phyloP scores from a whole-genome alignment of 92 coral and sea anemone species.

The Diadumene lineata region DNA sequence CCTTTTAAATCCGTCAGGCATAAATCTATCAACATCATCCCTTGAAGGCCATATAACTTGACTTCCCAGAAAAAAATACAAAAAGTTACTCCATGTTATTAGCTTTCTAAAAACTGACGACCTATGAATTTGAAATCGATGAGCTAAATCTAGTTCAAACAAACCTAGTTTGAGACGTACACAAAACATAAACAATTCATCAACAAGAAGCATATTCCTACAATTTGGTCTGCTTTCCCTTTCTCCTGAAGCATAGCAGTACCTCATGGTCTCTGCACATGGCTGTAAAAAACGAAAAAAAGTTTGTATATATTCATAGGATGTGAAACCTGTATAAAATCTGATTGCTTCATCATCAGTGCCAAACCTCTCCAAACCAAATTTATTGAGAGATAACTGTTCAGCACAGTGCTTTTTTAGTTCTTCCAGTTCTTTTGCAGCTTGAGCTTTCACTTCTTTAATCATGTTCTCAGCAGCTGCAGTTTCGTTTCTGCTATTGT shows the following conservation, averaged over 20 bases:
- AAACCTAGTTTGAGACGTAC: constrained; percentile 41
- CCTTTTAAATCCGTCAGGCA: constrained; percentile 41
- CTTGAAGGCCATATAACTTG: constrained; percentile 51
- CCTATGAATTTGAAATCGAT: constrained; percentile 50
- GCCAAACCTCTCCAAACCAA: constrained; percentile 48
- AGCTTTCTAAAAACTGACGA: constrained; percentile 58
- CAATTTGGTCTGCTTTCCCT: constrained; percentile 36
- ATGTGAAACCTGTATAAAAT: constrained; percentile 42
- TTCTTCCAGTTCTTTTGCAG: constrained; percentile 12
- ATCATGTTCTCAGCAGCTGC: constrained; percentile 22
- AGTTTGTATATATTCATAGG: constrained; percentile 27
- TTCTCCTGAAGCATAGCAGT: constrained; percentile 40
- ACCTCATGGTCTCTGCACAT: constrained; percentile 35
- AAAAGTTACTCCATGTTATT: constrained; percentile 40
- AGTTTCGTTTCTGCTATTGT: constrained; percentile 22
- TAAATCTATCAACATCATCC: constrained; percentile 28
- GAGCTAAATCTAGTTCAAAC: constrained; percentile 53
- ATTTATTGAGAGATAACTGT: constrained; percentile 28
- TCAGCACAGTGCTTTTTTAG: constrained; percentile 13
- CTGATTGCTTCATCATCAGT: constrained; percentile 41
- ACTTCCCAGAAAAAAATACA: constrained; percentile 45
- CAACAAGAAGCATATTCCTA: constrained; percentile 32
- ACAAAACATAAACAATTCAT: constrained; percentile 47
- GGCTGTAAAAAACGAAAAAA: constrained; percentile 32
- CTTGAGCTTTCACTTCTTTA: constrained; percentile 29